phyloP scores from a whole-genome alignment of 2,888 invertebrate species.

The Phortica magna region DNA sequence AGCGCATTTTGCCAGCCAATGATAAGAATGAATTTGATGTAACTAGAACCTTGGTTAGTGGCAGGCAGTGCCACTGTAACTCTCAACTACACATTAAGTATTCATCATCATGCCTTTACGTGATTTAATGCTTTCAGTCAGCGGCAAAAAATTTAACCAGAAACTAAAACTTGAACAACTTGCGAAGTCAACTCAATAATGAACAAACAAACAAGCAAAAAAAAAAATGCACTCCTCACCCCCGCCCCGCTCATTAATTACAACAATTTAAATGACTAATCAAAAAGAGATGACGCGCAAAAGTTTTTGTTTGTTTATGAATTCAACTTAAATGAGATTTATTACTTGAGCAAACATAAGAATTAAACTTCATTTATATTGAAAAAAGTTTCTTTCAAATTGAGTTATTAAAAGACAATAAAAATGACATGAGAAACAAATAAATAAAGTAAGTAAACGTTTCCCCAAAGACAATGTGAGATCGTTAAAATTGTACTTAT shows the following conservation, averaged over 20 bases:
- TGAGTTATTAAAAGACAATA: no score
- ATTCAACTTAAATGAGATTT: no score
- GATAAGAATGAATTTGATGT: constrained; percentile 1
- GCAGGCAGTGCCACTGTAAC: not conserved
- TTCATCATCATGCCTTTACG: constrained; percentile 54
- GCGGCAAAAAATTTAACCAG: constrained; percentile 25
- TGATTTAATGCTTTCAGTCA: not conserved
- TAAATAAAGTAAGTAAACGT: no score
- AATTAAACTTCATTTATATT: no score
- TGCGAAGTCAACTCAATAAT: constrained; percentile 39
- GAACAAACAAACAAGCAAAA: constrained; percentile 27
- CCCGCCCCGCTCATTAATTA: not conserved
- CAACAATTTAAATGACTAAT: not conserved
- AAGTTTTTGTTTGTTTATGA: no score
- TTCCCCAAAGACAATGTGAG: no score
- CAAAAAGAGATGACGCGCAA: constrained; percentile 4
- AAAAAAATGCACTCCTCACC: not conserved
- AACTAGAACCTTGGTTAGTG: not conserved
- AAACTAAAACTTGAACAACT: not conserved
- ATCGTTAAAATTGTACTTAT: no score
- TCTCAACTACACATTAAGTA: constrained; percentile 50
- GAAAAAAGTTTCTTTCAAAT: no score
- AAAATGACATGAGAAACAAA: no score
- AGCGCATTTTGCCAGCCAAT: constrained; percentile 17
- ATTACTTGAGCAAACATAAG: no score